Base-by-base conservation (phyloP, 2,888 invertebrate species). In the Heliconius hortense region DNA sequence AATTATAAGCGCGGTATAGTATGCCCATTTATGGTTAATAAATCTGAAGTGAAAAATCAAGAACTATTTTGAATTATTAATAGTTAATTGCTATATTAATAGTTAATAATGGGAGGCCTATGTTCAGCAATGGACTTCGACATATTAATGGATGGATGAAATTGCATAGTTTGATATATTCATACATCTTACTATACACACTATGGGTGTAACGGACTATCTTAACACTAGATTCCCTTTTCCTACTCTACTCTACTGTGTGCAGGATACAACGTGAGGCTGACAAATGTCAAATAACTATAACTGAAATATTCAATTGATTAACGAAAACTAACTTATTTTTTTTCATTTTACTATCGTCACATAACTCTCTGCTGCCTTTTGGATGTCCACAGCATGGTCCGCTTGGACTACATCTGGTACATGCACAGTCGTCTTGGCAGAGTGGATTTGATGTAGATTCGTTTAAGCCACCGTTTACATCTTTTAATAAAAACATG, bases 361-460 rank as follows among this genome's bases (percentile, higher is more conserved):
- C 77, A 48, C 86, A 86, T 0, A 79, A 31, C 0, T 77, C 75
- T 70, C 82, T 79, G 2, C 82, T 82, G 39, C 77, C 80, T 0
- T 85, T 87, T 5, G 84, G 82, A 15, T 87, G 86, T 0, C 83
- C 87, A 28, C 88, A 87, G 48, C 83, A 84, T 0, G 83, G 83
- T 0, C 80, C 83, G 0, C 78, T 63, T 0, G 81, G 64, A 15
- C 77, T 82, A 74, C 87, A 89, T n/a, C 77, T 81, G 0, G 78
- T 83, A 67, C 88, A 88, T 0, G 82, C 78, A 43, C 88, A 88
- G 4, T 85, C 81, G 0, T 82, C 73, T 66, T 83, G 80, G 67
- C 88, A 88, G 1, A 76, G 80, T 4, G 73, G 79, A 26, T 78
- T 85, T 83, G 78, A 69, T 31, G 48, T 56, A 56, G n/a, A 59